Evolutionary conservation across 2,113 vertebrate species (phyloP).

Genomic region (Hiodon alosoides): DNA sequence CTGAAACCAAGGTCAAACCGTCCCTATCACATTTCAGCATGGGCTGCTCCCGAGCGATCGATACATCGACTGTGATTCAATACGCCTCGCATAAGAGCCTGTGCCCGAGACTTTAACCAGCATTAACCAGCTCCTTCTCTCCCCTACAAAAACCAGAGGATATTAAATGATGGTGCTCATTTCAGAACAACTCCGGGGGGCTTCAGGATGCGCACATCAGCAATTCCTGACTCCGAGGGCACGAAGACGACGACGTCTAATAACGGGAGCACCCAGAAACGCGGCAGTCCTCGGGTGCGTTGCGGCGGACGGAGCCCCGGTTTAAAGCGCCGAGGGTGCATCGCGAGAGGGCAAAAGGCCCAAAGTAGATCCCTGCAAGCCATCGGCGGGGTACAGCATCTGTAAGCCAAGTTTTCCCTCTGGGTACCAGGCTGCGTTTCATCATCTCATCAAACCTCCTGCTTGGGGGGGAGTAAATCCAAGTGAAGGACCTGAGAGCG

Average conservation of each 20-base stretch:
- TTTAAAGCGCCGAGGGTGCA: no score
- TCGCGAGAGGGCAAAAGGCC: no score
- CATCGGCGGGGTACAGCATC: no score
- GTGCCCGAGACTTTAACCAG: not conserved
- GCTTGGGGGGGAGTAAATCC: slow-evolving; percentile 22
- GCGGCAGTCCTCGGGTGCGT: no score
- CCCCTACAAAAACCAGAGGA: not conserved
- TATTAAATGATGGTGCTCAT: slow-evolving; percentile 1
- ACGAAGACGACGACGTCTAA: no score
- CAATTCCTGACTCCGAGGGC: not conserved
- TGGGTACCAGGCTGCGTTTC: not conserved
- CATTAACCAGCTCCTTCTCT: slow-evolving; percentile 2
- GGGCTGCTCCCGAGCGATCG: slow-evolving; percentile 4
- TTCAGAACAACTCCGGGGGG: not conserved
- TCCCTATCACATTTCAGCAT: slow-evolving; percentile 18
- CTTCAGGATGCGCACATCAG: not conserved
- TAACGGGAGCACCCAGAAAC: no score
- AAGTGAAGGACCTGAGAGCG: slow-evolving; percentile 25
- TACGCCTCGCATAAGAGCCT: slow-evolving; percentile 7
- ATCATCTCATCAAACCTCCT: not conserved
- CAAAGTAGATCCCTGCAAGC: no score
- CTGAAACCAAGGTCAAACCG: slow-evolving; percentile 7
- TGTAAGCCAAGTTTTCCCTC: not conserved
- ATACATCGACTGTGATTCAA: slow-evolving; percentile 20
- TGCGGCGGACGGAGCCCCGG: no score